These are phyloP conservation scores for Trypoxylon attenuatum DNA, from an alignment of 2,888 invertebrate species.

Conservation along the genomic window DNA sequence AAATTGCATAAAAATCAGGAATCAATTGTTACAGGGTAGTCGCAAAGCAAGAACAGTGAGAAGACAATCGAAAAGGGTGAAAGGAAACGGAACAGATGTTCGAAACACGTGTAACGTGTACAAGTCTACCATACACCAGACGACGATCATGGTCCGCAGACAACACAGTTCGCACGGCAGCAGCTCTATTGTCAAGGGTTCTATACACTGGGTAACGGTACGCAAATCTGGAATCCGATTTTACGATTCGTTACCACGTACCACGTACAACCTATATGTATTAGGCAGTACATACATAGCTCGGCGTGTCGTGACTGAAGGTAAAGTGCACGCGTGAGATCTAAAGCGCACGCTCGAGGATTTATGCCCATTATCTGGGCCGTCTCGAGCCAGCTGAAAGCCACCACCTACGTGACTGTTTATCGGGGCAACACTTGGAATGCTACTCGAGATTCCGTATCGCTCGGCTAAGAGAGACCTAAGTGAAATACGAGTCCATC, in stretches of 20 bases:
- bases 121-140: conserved; percentile 30
- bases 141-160: conserved; percentile 12
- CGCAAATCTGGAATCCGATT: conserved; percentile 27
- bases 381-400: neutral
- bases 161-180: conserved; percentile 25
- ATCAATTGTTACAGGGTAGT: too few species aligned
- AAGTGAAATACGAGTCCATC: neutral
- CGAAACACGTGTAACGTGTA: conserved; percentile 18
- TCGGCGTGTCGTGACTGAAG: neutral
- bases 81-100: conserved; percentile 1
- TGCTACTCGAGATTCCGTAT: neutral
- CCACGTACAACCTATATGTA: neutral
- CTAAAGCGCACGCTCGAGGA: neutral
- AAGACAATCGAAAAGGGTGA: neutral
- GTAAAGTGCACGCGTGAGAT: neutral
- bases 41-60: neutral
- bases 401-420: neutral
- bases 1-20: neutral
- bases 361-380: neutral
- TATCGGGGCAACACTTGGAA: neutral
- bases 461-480: neutral
- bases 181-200: conserved; percentile 29
- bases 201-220: conserved; percentile 25
- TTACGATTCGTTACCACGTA: conserved; percentile 13
- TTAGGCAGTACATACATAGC: neutral